phyloP scores from a whole-genome alignment of 1,140 invertebrate genomes.

The Daktulosphaira vitifoliae region DNA sequence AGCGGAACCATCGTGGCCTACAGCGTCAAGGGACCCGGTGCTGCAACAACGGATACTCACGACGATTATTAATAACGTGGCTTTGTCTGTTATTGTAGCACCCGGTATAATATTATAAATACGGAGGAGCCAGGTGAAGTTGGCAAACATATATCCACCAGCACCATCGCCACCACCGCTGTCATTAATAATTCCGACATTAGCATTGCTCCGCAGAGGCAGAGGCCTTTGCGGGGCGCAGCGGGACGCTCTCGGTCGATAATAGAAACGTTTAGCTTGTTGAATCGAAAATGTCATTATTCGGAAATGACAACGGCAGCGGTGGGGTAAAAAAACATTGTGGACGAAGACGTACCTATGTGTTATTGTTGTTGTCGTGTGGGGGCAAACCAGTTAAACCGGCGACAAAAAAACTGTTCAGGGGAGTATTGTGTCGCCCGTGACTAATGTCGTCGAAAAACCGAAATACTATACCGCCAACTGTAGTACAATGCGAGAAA shows the following conservation, averaged over 20 bases:
- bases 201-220: constrained; percentile 14
- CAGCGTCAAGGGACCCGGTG: not conserved
- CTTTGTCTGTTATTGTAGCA: constrained; percentile 22
- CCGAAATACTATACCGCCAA: constrained; percentile 33
- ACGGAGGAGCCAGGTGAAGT: constrained; percentile 22
- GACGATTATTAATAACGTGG: constrained; percentile 30
- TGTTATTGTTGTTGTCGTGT: constrained; percentile 1
- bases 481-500: constrained; percentile 1
- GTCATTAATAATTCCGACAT: constrained; percentile 34
- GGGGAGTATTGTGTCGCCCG: not conserved
- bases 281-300: constrained; percentile 33
- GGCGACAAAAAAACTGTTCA: not conserved
- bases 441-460: constrained; percentile 29
- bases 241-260: constrained; percentile 25
- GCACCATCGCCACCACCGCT: not conserved
- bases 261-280: constrained; percentile 34
- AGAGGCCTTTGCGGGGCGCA: not conserved
- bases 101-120: not conserved
- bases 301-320: constrained; percentile 11
- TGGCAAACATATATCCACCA: not conserved
- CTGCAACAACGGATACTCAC: not conserved
- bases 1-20: not conserved
- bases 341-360: not conserved
- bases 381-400: constrained; percentile 31
- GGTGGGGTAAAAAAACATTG: too few species aligned